A percentile compares a stretch with the other conserved stretches of the same genome.
phyloP scores from a whole-genome alignment of 2,797 vertebrate genomes.

The Centropyge bicolor region DNA sequence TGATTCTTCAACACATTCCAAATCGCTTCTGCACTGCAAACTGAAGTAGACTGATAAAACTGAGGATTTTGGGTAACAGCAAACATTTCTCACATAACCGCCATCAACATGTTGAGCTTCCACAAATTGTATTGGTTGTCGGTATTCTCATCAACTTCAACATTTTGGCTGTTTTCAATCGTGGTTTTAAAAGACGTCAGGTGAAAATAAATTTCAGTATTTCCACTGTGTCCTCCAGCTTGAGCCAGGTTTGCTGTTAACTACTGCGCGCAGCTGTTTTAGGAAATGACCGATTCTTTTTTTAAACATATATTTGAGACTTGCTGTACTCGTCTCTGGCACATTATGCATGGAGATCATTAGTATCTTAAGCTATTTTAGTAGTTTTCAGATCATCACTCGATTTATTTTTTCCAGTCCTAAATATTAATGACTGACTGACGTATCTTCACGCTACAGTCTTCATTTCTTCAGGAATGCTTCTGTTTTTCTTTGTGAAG shows the following conservation, averaged over 20 bases:
- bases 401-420: neutral
- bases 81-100: neutral
- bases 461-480: neutral
- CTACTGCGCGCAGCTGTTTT: neutral
- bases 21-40: neutral
- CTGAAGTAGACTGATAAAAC: accelerated
- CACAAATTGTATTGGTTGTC: neutral
- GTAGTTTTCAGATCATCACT: neutral
- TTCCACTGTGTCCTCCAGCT: neutral
- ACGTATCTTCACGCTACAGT: neutral
- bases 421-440: neutral
- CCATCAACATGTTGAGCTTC: neutral
- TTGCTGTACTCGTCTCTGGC: neutral
- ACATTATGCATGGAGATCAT: neutral
- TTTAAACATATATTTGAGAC: neutral
- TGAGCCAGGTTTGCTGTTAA: neutral
- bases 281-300: neutral
- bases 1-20: neutral
- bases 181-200: neutral
- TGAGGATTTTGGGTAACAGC: neutral
- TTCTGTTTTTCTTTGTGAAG: neutral
- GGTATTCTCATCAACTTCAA: neutral
- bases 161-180: neutral
- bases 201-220: neutral
- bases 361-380: neutral